Conservation (phyloP, 2,113 vertebrate genomes). For the Channa argus region DNA sequence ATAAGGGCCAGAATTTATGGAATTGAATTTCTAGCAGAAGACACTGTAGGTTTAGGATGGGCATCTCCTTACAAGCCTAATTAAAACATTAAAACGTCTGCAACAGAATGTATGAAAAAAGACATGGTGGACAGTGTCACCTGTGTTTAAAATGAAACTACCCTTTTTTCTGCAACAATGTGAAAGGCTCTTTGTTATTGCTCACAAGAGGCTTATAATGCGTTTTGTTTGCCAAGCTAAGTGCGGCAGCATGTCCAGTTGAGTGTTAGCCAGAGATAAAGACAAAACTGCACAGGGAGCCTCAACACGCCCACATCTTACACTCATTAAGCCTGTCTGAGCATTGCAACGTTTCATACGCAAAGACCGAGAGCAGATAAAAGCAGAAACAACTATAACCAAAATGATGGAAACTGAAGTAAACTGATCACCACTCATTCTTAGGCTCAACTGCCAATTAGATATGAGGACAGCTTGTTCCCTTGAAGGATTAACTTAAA, state of each 20-base stretch:
- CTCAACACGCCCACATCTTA: conserved; percentile 43
- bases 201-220: conserved; percentile 40
- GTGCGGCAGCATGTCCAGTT: conserved; percentile 46
- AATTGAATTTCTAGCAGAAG: conserved; percentile 58
- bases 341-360: conserved; percentile 51
- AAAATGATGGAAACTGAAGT: conserved; percentile 48
- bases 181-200: conserved; percentile 38
- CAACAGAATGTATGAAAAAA: conserved; percentile 11
- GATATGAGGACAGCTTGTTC: conserved; percentile 42
- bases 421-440: conserved; percentile 50
- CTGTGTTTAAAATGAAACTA: conserved; percentile 6
- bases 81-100: conserved; percentile 24
- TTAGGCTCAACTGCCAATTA: conserved; percentile 61
- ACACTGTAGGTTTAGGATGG: neutral
- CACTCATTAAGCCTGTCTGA: conserved; percentile 57
- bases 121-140: conserved; percentile 15
- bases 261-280: conserved; percentile 54
- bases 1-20: conserved; percentile 41
- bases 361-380: conserved; percentile 52
- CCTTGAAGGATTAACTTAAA: conserved; percentile 60
- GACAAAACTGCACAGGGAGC: conserved; percentile 45
- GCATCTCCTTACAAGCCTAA: neutral
- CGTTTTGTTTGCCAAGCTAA: conserved; percentile 53
- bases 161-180: conserved; percentile 2
- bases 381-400: conserved; percentile 49